A percentile compares a stretch with the other conserved stretches of the same genome.
phyloP scores from a whole-genome alignment of 2,888 invertebrate species.

The Liopterus haemorrhoidalis region DNA sequence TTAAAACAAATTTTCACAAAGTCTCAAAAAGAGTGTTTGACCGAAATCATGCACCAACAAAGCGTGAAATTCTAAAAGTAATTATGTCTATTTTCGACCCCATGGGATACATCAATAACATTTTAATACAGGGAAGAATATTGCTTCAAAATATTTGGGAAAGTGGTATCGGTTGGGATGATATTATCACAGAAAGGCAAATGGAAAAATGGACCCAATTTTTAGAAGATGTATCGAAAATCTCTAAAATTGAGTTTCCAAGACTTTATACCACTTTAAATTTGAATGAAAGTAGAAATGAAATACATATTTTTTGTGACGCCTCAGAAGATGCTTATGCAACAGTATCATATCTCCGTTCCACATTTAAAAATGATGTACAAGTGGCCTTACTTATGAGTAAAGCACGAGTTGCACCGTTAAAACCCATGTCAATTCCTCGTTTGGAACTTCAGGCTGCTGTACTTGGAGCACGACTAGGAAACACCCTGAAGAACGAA shows the following conservation, averaged over 20 bases:
- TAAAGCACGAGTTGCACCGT: constrained; percentile 6
- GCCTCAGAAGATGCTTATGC: constrained; percentile 23
- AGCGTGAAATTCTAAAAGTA: constrained; percentile 19
- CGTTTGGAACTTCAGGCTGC: constrained; percentile 8
- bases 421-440: constrained; percentile 3
- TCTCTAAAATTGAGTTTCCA: neutral
- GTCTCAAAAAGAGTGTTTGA: constrained; percentile 17
- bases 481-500: constrained; percentile 4
- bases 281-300: constrained; percentile 3
- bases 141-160: constrained; percentile 17
- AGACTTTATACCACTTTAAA: constrained; percentile 3
- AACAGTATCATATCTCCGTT: constrained; percentile 18
- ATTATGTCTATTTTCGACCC: constrained; percentile 19
- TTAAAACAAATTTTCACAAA: constrained; percentile 15
- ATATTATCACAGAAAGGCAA: constrained; percentile 2
- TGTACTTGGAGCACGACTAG: constrained; percentile 5
- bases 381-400: neutral
- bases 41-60: constrained; percentile 20
- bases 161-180: constrained; percentile 11
- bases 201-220: constrained; percentile 9
- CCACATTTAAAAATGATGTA: neutral
- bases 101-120: constrained; percentile 10
- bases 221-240: constrained; percentile 4
- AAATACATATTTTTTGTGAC: constrained; percentile 26
- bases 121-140: constrained; percentile 11